Evolutionary conservation across 2,113 vertebrate genomes (phyloP).

Genomic region (Cynoglossus semilaevis): DNA sequence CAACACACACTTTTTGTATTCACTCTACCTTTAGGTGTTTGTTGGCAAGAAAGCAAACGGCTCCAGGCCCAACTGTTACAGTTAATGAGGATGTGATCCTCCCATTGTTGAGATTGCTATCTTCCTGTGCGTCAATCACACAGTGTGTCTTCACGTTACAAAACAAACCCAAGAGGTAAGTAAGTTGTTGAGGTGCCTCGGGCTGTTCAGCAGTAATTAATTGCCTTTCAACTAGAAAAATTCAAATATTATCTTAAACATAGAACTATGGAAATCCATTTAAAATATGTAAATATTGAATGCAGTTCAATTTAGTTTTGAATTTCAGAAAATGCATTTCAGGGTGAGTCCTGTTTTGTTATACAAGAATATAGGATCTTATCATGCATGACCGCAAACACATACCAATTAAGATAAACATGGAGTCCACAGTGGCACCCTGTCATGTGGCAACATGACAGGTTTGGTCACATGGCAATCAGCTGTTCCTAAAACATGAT

Average conservation of each 20-base stretch:
- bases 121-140: slow-evolving; percentile 35
- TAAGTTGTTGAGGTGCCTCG: slow-evolving; percentile 1
- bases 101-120: slow-evolving; percentile 42
- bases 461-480: not conserved
- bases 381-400: too few relatives aligned
- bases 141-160: not conserved
- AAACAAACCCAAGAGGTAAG: slow-evolving; percentile 4
- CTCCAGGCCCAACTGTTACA: slow-evolving; percentile 13
- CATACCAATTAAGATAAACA: slow-evolving; percentile 8
- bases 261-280: not conserved
- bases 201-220: slow-evolving; percentile 1
- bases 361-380: too few relatives aligned
- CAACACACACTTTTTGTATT: too few relatives aligned
- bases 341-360: too few relatives aligned
- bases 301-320: too few relatives aligned
- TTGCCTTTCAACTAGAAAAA: not conserved
- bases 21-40: not conserved
- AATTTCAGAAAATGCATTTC: too few relatives aligned
- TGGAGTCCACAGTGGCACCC: not conserved
- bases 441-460: not conserved
- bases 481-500: not conserved
- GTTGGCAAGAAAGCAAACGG: not conserved
- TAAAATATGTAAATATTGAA: not conserved
- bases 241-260: slow-evolving; percentile 8
- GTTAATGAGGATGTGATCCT: slow-evolving; percentile 17